Evolutionary conservation across 2,797 vertebrate genomes (phyloP).

Genomic region (Sphaeramia orbicularis): DNA sequence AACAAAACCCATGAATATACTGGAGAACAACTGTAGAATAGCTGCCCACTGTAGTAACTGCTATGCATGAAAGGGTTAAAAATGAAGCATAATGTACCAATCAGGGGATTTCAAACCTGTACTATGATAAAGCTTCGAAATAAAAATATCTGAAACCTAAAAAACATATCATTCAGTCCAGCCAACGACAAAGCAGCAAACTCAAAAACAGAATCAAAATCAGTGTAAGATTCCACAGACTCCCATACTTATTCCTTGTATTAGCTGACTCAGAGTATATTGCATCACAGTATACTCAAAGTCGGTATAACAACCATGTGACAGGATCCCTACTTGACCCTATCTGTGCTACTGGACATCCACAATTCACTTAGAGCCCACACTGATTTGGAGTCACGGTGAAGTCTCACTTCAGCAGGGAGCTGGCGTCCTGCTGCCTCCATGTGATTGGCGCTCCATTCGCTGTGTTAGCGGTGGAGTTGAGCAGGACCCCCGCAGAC

Average conservation of each 20-base stretch:
- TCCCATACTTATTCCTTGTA: not conserved
- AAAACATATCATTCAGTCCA: too few relatives aligned
- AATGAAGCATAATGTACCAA: too few relatives aligned
- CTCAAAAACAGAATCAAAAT: too few relatives aligned
- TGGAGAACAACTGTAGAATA: too few relatives aligned
- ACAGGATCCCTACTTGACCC: not conserved
- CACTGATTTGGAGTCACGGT: slow-evolving; percentile 35
- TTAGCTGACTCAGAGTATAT: not conserved
- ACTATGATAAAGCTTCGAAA: too few relatives aligned
- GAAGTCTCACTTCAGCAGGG: slow-evolving; percentile 20
- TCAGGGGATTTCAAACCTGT: too few relatives aligned
- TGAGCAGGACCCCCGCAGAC: slow-evolving; percentile 35
- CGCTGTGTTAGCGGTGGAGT: slow-evolving; percentile 10
- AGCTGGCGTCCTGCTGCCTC: slow-evolving; percentile 26
- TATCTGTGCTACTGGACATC: slow-evolving; percentile 8
- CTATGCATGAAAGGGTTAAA: too few relatives aligned
- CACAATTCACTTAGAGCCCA: slow-evolving; percentile 13
- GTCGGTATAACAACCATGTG: slow-evolving; percentile 5
- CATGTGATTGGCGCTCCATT: slow-evolving; percentile 46
- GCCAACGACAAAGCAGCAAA: too few relatives aligned
- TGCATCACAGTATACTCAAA: not conserved
- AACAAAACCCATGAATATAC: too few relatives aligned
- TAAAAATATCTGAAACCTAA: too few relatives aligned
- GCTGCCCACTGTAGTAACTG: too few relatives aligned
- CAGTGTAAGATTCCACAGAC: too few relatives aligned